Evolutionary conservation across 2,888 invertebrate genomes (phyloP), one percentile per base, ranked within the genome.

Genomic region (Trypoxylon attenuatum): DNA sequence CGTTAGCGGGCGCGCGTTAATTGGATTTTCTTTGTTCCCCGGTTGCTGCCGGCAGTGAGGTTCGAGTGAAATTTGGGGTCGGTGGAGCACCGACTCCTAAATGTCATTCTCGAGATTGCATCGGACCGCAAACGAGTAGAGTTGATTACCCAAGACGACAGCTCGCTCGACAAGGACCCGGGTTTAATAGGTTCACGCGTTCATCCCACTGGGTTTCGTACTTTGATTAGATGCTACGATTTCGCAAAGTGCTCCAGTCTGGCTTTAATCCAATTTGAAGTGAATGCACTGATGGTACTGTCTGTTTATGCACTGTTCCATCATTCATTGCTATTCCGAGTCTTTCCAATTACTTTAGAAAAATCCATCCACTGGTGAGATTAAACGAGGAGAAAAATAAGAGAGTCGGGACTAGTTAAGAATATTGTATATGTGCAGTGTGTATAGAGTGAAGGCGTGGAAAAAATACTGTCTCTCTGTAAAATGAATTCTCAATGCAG

Each of bases 191-290:
- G 45, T 41, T 13, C 21, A 8, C 50, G 13, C 50, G 5, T 33
- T 18, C 27, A 29, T 39, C 50, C 27, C 23, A 8, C 8, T 39
- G 19, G 16, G 22, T 23, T 19, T 23, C 23, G 18, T 38, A 58
- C 21, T 33, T 33, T 58, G 65, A 65, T 65, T 61, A 65, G 56
- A 56, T 47, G 38, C 42, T 25, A 27, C 43, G 27, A 23, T 47
- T 47, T 25, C 22, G 10, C 6, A 4, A 41, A 49, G 25, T 39
- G 45, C 60, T 46, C 25, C n/a, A n/a, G n/a, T n/a, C n/a, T n/a
- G n/a, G n/a, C n/a, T n/a, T n/a, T n/a, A n/a, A n/a, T n/a, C n/a
- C n/a, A n/a, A n/a, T n/a, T n/a, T n/a, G n/a, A n/a, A n/a, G n/a
- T n/a, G n/a, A n/a, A n/a, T n/a, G n/a, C n/a, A n/a, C n/a, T n/a